Conservation (phyloP, 92 coral and sea anemone species). For the Parazoanthus atlanticus region DNA sequence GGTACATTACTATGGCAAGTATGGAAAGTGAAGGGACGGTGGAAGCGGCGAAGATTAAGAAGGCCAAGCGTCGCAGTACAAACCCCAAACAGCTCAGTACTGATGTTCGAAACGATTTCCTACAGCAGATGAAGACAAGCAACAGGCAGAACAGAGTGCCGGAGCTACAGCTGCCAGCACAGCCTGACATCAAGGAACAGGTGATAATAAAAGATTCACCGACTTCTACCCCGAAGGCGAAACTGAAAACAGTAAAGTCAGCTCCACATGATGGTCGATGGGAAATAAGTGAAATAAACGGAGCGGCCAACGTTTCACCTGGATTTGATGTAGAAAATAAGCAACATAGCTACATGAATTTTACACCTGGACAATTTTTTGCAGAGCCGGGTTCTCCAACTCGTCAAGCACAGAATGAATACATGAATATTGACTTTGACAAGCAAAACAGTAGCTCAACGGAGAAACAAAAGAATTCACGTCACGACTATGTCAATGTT, state of each 20-base stretch:
- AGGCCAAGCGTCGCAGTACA: constrained; percentile 13
- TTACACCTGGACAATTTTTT: constrained; percentile 49
- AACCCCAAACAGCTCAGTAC: constrained; percentile 37
- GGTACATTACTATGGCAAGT: constrained; percentile 30
- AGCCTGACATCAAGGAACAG: constrained; percentile 11
- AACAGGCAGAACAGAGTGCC: constrained; percentile 1
- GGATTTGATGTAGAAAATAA: neutral
- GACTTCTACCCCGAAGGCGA: neutral
- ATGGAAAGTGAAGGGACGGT: neutral
- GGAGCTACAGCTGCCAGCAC: neutral
- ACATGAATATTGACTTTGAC: constrained; percentile 60
- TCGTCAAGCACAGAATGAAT: constrained; percentile 37
- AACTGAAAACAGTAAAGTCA: neutral
- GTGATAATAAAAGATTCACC: constrained; percentile 21
- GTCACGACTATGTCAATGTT: constrained; percentile 68
- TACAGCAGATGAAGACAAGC: constrained; percentile 39
- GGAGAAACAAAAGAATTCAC: constrained; percentile 22
- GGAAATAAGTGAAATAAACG: neutral
- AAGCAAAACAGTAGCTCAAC: constrained; percentile 32
- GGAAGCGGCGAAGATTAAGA: neutral
- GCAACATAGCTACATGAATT: constrained; percentile 56
- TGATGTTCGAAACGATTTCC: constrained; percentile 26
- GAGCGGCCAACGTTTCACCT: neutral
- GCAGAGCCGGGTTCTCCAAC: constrained; percentile 42
- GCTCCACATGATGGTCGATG: neutral